Base-by-base conservation (phyloP, 2,888 invertebrate genomes). In the Platypus cylindrus region DNA sequence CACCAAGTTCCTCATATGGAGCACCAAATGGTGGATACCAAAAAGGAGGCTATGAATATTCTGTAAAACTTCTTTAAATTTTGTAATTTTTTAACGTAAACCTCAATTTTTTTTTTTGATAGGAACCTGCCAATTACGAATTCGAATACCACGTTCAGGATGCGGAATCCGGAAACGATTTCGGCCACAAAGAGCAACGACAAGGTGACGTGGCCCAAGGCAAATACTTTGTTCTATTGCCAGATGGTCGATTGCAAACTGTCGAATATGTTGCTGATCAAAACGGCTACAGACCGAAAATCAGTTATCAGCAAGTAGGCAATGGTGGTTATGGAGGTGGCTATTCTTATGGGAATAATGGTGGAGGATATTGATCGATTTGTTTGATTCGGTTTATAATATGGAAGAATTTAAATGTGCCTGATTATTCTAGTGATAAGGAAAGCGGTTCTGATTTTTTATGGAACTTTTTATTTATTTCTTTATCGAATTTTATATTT, bases 141-240 rank as follows among this genome's bases (percentile, higher is more conserved):
- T 78, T 78, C 55, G 71, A 75, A 13, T 78, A 78, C 55, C 64
- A 67, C 24, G 78, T 78, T 1, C 70, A 70, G 48, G 75, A 76
- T 48, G 63, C 65, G 2, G 59, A 67, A 36, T 74, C 73, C 0
- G 78, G 78, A 1, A 76, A 77, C 43, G 75, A 78, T 49, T 78
- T 75, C 58, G 77, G 76, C 0, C 78, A 78, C 48, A 65, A 68
- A 12, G 76, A 78, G 51, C 65, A 68, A 7, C 72, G 75, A 48
- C 70, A 68, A 47, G 76, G 76, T 2, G 37, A 43, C 26, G 43
- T 43, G 3, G 40, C 43, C 3, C 40, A 43, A 34, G 43, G 43
- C 5, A 74, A 73, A 52, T 78, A 78, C 59, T 64, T 71, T 45
- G 77, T 78, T 43, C 67, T 72, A 48, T 64, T 78, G 23, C 78